Conservation (phyloP, 2,113 vertebrate species). For the Rhinopomastus cyanomelas region DNA sequence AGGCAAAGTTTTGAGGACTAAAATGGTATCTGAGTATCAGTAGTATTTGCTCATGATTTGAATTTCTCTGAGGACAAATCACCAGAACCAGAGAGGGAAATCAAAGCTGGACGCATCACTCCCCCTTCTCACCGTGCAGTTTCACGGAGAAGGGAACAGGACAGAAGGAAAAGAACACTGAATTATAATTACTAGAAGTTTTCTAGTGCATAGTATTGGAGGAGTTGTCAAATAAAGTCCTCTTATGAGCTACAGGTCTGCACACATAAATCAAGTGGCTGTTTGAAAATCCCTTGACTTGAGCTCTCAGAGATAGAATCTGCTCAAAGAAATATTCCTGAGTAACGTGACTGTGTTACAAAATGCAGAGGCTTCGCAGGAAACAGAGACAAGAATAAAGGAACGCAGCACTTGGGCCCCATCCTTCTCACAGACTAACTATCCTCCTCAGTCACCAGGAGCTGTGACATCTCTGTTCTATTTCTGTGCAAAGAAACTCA, state of each 20-base stretch:
- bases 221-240: slow-evolving; percentile 55
- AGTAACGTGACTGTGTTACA: slow-evolving; percentile 57
- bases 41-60: too few relatives aligned
- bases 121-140: background rate
- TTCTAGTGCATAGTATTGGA: background rate
- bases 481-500: background rate
- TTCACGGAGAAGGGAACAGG: background rate
- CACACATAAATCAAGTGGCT: slow-evolving; percentile 49
- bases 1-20: slow-evolving; percentile 6
- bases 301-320: slow-evolving; percentile 64
- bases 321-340: slow-evolving; percentile 49
- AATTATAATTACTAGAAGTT: slow-evolving; percentile 1
- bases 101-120: background rate
- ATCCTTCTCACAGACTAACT: slow-evolving; percentile 38
- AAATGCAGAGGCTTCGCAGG: slow-evolving; percentile 38
- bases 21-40: background rate
- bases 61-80: background rate
- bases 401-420: background rate
- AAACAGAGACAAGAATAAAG: slow-evolving; percentile 33
- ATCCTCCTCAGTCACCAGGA: background rate
- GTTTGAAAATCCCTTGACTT: slow-evolving; percentile 68
- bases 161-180: background rate
- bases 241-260: slow-evolving; percentile 30
- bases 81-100: background rate
- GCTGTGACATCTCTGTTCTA: slow-evolving; percentile 33